Percentiles rank a stretch among this genome's conserved stretches.
Evolutionary conservation across 2,888 invertebrate genomes (phyloP).

Genomic region (Stegophylla sp.): DNA sequence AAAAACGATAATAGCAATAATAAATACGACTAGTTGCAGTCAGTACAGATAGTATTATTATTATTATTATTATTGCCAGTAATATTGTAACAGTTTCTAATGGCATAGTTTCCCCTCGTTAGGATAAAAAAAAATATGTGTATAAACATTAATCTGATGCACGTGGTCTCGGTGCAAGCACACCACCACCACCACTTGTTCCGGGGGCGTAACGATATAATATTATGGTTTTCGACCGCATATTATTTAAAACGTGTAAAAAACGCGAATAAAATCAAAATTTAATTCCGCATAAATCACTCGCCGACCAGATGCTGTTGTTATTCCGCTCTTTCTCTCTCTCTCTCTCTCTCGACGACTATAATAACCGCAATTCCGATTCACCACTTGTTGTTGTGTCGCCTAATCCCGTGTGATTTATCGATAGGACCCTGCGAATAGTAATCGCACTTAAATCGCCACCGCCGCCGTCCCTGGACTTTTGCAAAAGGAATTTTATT

Average conservation of each 20-base stretch:
- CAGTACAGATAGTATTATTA: too few species aligned
- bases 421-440: background rate
- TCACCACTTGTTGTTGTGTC: too few species aligned
- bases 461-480: background rate
- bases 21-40: too few species aligned
- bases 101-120: background rate
- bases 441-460: conserved; percentile 28
- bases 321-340: conserved; percentile 6
- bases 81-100: too few species aligned
- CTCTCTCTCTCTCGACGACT: background rate
- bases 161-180: background rate
- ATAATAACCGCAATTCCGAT: conserved; percentile 20
- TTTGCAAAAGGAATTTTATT: conserved; percentile 9
- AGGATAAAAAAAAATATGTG: background rate
- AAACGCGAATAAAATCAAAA: conserved; percentile 1
- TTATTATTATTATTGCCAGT: too few species aligned
- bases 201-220: background rate
- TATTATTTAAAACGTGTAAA: conserved; percentile 30
- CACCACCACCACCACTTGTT: conserved; percentile 24
- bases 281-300: conserved; percentile 26
- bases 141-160: conserved; percentile 13
- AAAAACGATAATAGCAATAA: too few species aligned
- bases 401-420: conserved; percentile 57
- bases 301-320: conserved; percentile 26
- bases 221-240: conserved; percentile 16